phyloP scores from a whole-genome alignment of 2,888 invertebrate genomes.

The Amphipyra berbera region DNA sequence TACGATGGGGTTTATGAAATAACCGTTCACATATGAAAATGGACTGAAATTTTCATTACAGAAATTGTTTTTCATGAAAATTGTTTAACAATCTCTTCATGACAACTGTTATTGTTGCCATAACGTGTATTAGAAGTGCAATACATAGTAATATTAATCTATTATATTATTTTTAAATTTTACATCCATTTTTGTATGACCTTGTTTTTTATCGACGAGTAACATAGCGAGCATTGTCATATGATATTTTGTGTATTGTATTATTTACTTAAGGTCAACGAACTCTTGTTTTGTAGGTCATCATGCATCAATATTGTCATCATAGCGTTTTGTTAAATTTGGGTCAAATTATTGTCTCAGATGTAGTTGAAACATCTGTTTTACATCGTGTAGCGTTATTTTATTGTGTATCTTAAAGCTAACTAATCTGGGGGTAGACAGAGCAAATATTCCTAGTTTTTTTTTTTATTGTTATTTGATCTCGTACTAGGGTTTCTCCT shows the following conservation, averaged over 20 bases:
- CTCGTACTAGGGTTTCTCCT: too few relatives aligned
- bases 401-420: neutral
- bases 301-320: neutral
- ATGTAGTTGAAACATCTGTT: neutral
- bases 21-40: slow-evolving; percentile 44
- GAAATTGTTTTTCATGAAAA: neutral
- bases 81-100: too few relatives aligned
- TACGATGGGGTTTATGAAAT: slow-evolving; percentile 66
- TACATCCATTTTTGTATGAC: neutral
- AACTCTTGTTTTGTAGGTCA: slow-evolving; percentile 13
- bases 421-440: neutral
- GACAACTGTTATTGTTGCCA: too few relatives aligned
- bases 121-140: too few relatives aligned
- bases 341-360: neutral
- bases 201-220: slow-evolving; percentile 7
- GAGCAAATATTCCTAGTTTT: too few relatives aligned
- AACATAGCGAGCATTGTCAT: slow-evolving; percentile 2
- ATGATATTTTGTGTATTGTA: neutral
- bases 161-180: too few relatives aligned
- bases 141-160: too few relatives aligned
- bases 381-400: too few relatives aligned
- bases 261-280: slow-evolving; percentile 19
- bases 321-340: neutral
- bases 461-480: too few relatives aligned
- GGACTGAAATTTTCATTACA: slow-evolving; percentile 15